phyloP scores from a whole-genome alignment of 1,140 invertebrate species.

The Cherax quadricarinatus region DNA sequence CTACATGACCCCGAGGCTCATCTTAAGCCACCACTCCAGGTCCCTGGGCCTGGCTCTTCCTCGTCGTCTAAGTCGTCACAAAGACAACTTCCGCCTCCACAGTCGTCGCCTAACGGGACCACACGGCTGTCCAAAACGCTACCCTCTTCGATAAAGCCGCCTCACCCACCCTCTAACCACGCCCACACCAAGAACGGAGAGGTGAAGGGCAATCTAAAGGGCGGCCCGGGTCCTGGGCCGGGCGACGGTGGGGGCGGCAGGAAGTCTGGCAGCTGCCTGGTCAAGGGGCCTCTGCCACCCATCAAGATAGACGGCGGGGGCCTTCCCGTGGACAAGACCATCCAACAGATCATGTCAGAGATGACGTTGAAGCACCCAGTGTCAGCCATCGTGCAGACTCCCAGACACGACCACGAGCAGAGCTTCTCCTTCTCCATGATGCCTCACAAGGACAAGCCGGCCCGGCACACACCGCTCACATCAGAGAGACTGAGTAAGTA shows the following conservation, averaged over 20 bases:
- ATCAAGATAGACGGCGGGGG: conserved; percentile 21
- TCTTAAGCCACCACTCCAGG: background rate
- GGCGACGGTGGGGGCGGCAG: conserved; percentile 48
- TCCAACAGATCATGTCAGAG: conserved; percentile 56
- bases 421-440: background rate
- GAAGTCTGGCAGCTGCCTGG: background rate
- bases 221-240: conserved; percentile 50
- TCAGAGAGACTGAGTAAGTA: background rate
- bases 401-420: conserved; percentile 10
- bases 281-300: conserved; percentile 1
- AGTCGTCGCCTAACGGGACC: conserved; percentile 10
- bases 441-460: background rate
- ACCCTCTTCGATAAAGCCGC: conserved; percentile 28
- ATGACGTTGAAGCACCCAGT: conserved; percentile 28
- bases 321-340: background rate
- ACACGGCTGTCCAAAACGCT: conserved; percentile 32
- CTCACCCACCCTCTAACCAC: conserved; percentile 47
- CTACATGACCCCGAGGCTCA: background rate
- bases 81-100: background rate
- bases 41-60: background rate
- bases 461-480: background rate
- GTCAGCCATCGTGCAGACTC: conserved; percentile 52
- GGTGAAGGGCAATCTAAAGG: conserved; percentile 61
- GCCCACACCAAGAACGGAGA: conserved; percentile 54
- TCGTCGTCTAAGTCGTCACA: conserved; percentile 31